A percentile compares a stretch with the other conserved stretches of the same genome.
phyloP scores from a whole-genome alignment of 2,797 vertebrate genomes.

The Crocodylus rhombifer region DNA sequence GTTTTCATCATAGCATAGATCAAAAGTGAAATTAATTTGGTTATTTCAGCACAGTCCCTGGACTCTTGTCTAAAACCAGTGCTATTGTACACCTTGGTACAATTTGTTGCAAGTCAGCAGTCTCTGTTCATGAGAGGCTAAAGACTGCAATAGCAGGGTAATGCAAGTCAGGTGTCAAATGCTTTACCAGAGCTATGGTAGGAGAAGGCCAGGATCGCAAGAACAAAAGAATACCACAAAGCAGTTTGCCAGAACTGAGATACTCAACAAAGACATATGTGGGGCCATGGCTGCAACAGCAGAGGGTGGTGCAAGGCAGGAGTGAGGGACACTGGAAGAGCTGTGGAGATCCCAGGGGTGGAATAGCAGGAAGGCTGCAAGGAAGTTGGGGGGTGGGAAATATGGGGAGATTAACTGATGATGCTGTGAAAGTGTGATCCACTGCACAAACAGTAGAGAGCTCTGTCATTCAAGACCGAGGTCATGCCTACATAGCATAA shows the following conservation, averaged over 20 bases:
- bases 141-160: conserved; percentile 78
- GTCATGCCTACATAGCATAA: neutral
- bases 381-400: neutral
- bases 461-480: neutral
- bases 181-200: conserved; percentile 72
- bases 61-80: conserved; percentile 76
- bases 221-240: conserved; percentile 55
- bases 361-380: neutral
- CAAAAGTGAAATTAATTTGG: conserved; percentile 77
- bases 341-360: too few species aligned
- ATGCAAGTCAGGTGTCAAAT: conserved; percentile 76
- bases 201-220: conserved; percentile 8
- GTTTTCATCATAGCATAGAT: conserved; percentile 54
- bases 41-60: conserved; percentile 78
- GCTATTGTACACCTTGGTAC: conserved; percentile 77
- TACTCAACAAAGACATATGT: neutral
- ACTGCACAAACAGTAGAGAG: neutral
- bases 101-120: conserved; percentile 75
- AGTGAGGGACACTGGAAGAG: neutral
- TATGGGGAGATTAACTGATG: neutral
- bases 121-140: conserved; percentile 79
- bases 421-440: neutral
- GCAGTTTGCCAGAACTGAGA: neutral
- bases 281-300: neutral
- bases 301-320: conserved; percentile 27